Conservation (phyloP, 2,113 vertebrate species). For the Calyptomena viridis region DNA sequence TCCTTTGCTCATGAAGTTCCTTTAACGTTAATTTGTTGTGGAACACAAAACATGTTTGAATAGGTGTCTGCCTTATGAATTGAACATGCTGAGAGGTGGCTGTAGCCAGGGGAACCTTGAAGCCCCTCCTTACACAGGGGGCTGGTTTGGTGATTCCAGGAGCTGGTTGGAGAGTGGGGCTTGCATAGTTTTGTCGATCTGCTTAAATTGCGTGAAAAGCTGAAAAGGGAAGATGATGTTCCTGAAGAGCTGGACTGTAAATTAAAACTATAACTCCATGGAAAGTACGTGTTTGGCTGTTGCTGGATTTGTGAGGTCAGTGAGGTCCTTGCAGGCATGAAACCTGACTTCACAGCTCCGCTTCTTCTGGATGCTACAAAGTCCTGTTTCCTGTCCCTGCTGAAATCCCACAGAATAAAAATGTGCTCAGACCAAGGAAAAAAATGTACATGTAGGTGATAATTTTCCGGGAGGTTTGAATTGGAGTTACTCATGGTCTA, state of each 20-base stretch:
- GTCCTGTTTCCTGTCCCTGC: not conserved
- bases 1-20: not conserved
- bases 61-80: not conserved
- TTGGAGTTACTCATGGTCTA: accelerated
- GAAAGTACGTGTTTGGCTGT: accelerated
- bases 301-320: not conserved
- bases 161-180: not conserved
- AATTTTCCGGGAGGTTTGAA: not conserved
- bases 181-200: accelerated
- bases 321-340: not conserved
- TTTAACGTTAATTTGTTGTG: not conserved
- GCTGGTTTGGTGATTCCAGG: accelerated
- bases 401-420: not conserved
- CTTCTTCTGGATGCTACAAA: not conserved
- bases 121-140: too few species aligned
- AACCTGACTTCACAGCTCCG: not conserved
- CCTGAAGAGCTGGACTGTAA: not conserved
- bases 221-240: not conserved
- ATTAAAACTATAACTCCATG: not conserved
- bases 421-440: not conserved
- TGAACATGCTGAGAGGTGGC: not conserved
- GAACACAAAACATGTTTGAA: not conserved
- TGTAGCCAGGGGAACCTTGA: not conserved
- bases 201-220: not conserved
- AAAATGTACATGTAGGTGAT: accelerated